Conservation (phyloP, 2,888 invertebrate genomes). For the Tortrix viridana region DNA sequence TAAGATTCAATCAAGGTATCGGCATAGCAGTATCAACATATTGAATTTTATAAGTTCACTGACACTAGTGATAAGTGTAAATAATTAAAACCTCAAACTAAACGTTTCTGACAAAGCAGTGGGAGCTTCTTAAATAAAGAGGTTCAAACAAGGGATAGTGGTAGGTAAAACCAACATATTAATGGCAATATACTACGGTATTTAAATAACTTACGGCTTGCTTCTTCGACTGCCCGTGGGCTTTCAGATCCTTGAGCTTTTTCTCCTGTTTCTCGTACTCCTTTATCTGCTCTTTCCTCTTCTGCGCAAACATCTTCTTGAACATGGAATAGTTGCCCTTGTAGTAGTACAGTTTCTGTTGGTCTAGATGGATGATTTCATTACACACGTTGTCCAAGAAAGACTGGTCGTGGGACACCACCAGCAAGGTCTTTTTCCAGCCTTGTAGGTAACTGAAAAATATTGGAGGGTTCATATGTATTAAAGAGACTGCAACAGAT, state of each 20-base stretch:
- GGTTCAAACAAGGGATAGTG: too few relatives aligned
- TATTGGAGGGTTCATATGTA: neutral
- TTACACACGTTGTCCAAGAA: constrained; percentile 99
- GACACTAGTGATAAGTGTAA: too few relatives aligned
- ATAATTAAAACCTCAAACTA: too few relatives aligned
- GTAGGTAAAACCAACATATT: too few relatives aligned
- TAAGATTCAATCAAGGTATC: too few relatives aligned
- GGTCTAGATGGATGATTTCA: constrained; percentile 98
- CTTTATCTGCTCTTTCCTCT: constrained; percentile 96
- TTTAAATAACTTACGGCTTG: constrained; percentile 84
- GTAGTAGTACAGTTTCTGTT: constrained; percentile 97
- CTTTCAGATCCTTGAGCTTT: constrained; percentile 96
- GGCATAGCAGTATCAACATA: too few relatives aligned
- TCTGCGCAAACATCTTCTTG: constrained; percentile 99
- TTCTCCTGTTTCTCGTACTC: constrained; percentile 99
- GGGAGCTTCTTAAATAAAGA: too few relatives aligned
- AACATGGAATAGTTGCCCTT: constrained; percentile 99
- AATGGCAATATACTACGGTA: too few relatives aligned
- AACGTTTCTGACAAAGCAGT: too few relatives aligned
- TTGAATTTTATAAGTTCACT: too few relatives aligned
- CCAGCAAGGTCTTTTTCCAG: constrained; percentile 99
- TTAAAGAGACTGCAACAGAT: neutral
- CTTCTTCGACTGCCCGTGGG: constrained; percentile 97
- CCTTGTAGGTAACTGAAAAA: constrained; percentile 93
- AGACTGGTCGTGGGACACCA: constrained; percentile 99